Evolutionary conservation across 2,888 invertebrate genomes (phyloP), one percentile per base, ranked within the genome.

Genomic region (Leptopilina drosophilae): DNA sequence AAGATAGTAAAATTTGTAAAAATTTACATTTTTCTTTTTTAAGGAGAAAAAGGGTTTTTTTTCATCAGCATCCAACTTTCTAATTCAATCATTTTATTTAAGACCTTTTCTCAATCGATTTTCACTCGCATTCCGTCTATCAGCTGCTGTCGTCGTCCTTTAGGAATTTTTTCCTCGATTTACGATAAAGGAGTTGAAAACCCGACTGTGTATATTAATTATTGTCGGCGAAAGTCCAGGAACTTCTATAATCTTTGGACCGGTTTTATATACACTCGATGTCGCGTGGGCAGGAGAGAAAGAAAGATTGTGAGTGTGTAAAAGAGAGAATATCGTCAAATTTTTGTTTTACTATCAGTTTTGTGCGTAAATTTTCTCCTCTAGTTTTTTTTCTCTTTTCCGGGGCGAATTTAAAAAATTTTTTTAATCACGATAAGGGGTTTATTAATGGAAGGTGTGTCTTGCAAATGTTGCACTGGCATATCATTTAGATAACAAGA

Each of bases 191-290:
- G 69, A 56, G 33, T n/a, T 69, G 56, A 66, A 42, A 42, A 66
- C 66, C 46, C 77, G 62, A 66, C 40, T 75, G 76, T 76, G 46
- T 33, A 66, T 75, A 66, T 75, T 80, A 80, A 80, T 42, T 42
- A 42, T 80, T 69, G 42, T 64, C 77, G 33, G 81, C 81, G 81
- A 81, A 81, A 81, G 81, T 81, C 26, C 65, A 77, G 56, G n/a
- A 14, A 33, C 33, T 73, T 73, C 33, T 8, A 42, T 56, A 73
- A 73, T 73, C 73, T 73, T 56, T 73, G 33, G 65, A 77, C 78
- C 77, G 77, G 81, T 78, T 81, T 78, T 49, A 11, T 49, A 11
- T 46, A 46, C 9, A 46, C 9, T 59, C 65, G 77, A 62, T 75
- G 76, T 53, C 65, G 81, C 81, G 81, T 81, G 77, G 81, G 81